phyloP scores from a whole-genome alignment of 2,797 vertebrate species.

The Cygnus olor region DNA sequence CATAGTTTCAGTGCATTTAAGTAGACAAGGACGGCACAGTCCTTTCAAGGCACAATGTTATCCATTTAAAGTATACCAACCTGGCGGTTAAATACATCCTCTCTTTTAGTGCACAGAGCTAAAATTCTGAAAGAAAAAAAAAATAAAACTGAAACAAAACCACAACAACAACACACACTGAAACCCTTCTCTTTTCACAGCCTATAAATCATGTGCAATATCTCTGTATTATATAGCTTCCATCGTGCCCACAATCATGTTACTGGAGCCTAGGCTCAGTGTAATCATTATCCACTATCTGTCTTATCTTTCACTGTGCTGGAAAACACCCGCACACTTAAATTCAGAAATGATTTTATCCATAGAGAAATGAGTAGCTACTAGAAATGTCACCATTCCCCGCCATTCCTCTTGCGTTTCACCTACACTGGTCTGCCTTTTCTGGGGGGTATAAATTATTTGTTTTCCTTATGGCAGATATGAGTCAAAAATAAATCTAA shows the following conservation, averaged over 20 bases:
- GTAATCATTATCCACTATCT: background rate
- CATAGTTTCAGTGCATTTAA: background rate
- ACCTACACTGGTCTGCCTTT: background rate
- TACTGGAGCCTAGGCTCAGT: background rate
- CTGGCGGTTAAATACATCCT: conserved; percentile 1
- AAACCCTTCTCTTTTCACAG: background rate
- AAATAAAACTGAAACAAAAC: background rate
- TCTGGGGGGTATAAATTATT: background rate
- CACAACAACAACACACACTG: too few relatives aligned
- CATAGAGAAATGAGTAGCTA: background rate
- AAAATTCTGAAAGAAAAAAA: background rate
- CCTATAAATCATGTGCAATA: background rate
- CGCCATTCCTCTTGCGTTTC: background rate
- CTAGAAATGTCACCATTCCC: background rate
- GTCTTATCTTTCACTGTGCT: background rate
- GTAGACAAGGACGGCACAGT: background rate
- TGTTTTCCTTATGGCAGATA: background rate
- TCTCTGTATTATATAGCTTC: background rate
- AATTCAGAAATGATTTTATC: conserved; percentile 21
- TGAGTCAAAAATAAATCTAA: background rate
- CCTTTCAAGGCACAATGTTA: background rate
- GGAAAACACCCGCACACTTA: background rate
- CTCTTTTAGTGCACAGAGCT: background rate
- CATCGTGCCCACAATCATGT: background rate
- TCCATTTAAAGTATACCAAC: background rate